A percentile compares a stretch with the other conserved stretches of the same genome.
Evolutionary conservation across 2,888 invertebrate species (phyloP).

Genomic region (Chaetogeoica ovagalla): DNA sequence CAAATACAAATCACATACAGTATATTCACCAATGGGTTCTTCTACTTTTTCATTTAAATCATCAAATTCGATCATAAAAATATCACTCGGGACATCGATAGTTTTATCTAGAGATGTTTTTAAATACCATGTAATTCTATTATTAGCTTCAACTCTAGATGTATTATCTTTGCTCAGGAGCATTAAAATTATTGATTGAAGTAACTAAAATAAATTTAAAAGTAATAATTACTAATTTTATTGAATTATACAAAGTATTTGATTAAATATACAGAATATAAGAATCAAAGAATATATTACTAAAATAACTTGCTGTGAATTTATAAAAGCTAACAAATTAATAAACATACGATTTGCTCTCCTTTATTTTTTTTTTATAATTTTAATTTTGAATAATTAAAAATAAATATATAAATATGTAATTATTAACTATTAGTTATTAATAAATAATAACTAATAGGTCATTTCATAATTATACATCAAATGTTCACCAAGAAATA

Average conservation of each 20-base stretch:
- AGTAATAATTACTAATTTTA: background rate
- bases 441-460: too few relatives aligned
- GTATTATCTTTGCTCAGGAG: conserved; percentile 24
- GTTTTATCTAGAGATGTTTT: conserved; percentile 27
- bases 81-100: conserved; percentile 31
- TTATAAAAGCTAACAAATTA: too few relatives aligned
- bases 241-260: background rate
- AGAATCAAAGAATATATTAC: too few relatives aligned
- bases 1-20: conserved; percentile 23
- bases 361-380: too few relatives aligned
- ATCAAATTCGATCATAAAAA: conserved; percentile 21
- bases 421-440: too few relatives aligned
- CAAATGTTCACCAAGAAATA: background rate
- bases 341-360: too few relatives aligned
- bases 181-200: conserved; percentile 42
- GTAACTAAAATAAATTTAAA: conserved; percentile 24
- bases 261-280: too few relatives aligned
- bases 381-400: too few relatives aligned
- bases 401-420: too few relatives aligned
- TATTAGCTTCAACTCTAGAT: conserved; percentile 37
- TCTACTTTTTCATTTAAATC: conserved; percentile 10
- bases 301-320: too few relatives aligned
- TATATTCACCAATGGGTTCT: conserved; percentile 31
- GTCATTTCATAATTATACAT: conserved; percentile 1
- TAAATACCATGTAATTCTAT: conserved; percentile 46